Evolutionary conservation across 2,113 vertebrate genomes (phyloP), one percentile per base, ranked within the genome.

Genomic region (Dolichallabes microphthalmus): DNA sequence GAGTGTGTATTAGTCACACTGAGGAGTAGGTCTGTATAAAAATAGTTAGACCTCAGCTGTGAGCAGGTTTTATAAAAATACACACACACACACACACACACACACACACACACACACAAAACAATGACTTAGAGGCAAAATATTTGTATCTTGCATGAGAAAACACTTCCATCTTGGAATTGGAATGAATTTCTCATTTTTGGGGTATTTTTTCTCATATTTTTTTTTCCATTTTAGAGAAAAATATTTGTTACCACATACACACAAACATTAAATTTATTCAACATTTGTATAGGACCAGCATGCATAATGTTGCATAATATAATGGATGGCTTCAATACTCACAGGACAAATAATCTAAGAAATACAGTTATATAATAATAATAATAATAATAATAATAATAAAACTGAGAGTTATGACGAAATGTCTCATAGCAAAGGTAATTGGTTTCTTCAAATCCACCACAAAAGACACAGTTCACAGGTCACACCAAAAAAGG

Each of bases 1-100:
- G 13, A 53, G 50, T 50, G 45, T 53, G 73, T 53, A 55, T 76
- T 76, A 76, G 73, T 76, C 73, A 76, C n/a, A 53, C 50, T 17
- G 50, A 76, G 50, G n/a, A 14, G 50, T 76, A 53, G 73, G 15
- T 52, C 25, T 76, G 50, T 9, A 15, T 55, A 76, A 76, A 76
- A 76, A 76, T 76, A 76, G 45, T 53, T 50, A 52, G 73, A 75
- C 25, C 25, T 75, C 50, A 76, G 73, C 73, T 27, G 73, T 76
- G 50, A 19, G n/a, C 73, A 53, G 73, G 25, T 53, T 76, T 27
- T 53, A 76, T 4, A 10, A 25, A 53, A 50, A 53, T 7, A 75
- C 13, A 75, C 6, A 52, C 71, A 74, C 11, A 25, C 22, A 25
- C 11, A 25, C 22, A 74, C 39, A 50, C 22, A 52, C 39, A 50